Percentiles rank a stretch among this genome's conserved stretches.
These are phyloP conservation scores for Lanistes nyassanus DNA, from an alignment of 1,140 invertebrate genomes.

Conservation along the genomic window DNA sequence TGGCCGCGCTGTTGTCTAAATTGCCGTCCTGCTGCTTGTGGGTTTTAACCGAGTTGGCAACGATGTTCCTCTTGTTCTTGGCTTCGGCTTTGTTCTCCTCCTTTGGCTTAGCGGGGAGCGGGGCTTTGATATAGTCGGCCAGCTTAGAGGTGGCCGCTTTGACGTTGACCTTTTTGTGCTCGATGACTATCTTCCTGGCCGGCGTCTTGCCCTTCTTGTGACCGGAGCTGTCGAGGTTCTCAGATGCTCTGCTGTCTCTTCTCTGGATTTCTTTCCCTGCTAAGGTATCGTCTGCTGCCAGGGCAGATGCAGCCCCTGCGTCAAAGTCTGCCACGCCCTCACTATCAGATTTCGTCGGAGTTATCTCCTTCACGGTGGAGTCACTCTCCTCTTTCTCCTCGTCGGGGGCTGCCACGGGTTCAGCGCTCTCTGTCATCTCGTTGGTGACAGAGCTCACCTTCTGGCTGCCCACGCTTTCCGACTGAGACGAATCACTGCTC, in stretches of 20 bases:
- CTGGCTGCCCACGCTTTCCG: neutral
- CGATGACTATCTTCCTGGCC: slow-evolving; percentile 31
- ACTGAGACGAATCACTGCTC: neutral
- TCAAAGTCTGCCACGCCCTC: slow-evolving; percentile 25
- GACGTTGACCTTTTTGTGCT: slow-evolving; percentile 65
- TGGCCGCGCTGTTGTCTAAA: slow-evolving; percentile 3
- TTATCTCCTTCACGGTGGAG: neutral
- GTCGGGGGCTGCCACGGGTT: neutral
- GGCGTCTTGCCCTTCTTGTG: slow-evolving; percentile 34
- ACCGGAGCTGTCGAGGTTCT: neutral
- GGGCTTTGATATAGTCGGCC: slow-evolving; percentile 59
- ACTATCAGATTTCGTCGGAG: neutral
- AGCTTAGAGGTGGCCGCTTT: slow-evolving; percentile 54
- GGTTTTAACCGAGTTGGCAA: slow-evolving; percentile 30
- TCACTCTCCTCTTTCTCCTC: neutral
- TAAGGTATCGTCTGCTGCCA: neutral
- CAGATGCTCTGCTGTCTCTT: neutral
- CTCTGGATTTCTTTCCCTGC: slow-evolving; percentile 68
- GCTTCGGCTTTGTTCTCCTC: slow-evolving; percentile 49
- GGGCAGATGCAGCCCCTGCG: slow-evolving; percentile 10
- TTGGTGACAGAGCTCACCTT: neutral
- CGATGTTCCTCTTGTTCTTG: slow-evolving; percentile 35
- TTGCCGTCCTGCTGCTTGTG: slow-evolving; percentile 25
- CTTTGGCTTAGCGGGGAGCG: slow-evolving; percentile 43
- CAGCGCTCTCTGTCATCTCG: slow-evolving; percentile 17